Conservation (phyloP, 2,113 vertebrate genomes). For the Myanophis thanlyinensis region DNA sequence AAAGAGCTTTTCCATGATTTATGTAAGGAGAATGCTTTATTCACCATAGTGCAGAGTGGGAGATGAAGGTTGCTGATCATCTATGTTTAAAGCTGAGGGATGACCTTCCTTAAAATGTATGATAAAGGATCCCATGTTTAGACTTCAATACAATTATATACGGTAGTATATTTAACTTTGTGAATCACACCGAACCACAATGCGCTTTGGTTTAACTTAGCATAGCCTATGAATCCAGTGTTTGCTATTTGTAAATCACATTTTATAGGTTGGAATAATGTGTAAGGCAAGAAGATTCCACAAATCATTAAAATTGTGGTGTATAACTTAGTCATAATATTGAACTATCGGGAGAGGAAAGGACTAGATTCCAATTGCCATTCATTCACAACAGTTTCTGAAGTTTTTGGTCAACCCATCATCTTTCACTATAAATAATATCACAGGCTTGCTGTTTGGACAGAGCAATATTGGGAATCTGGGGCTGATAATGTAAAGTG, state of each 20-base stretch:
- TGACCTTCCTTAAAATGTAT: not conserved
- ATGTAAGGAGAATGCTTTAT: not conserved
- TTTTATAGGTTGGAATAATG: not conserved
- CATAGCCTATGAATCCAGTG: not conserved
- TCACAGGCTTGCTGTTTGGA: not conserved
- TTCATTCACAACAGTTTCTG: not conserved
- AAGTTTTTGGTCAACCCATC: not conserved
- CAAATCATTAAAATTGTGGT: not conserved
- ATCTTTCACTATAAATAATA: not conserved
- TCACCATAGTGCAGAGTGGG: not conserved
- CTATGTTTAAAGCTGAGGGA: not conserved
- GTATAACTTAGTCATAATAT: not conserved
- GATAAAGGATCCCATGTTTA: not conserved
- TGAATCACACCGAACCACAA: not conserved
- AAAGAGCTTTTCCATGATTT: not conserved
- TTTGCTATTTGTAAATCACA: not conserved
- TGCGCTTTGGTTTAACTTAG: not conserved
- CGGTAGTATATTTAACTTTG: not conserved
- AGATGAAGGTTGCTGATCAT: not conserved
- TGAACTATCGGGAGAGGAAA: not conserved
- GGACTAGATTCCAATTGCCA: not conserved
- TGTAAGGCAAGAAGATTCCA: not conserved
- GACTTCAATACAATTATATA: not conserved
- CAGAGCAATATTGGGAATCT: not conserved
- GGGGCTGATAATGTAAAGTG: not conserved